Conservation (phyloP, 2,797 vertebrate species). For the Falco cherrug region DNA sequence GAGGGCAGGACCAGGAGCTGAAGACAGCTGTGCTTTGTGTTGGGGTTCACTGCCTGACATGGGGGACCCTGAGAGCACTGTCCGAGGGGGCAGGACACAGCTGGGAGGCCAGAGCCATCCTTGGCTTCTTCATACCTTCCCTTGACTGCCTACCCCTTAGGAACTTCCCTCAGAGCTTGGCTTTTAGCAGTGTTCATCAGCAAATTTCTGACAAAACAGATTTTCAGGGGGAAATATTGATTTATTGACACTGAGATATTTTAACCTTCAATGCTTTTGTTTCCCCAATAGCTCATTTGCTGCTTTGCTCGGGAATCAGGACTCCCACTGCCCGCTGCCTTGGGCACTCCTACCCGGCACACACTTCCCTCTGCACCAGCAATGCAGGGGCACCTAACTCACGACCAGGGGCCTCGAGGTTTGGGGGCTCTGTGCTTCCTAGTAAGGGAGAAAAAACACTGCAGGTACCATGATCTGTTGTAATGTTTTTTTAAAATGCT, state of each 20-base stretch:
- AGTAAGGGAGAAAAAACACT: not conserved
- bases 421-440: not conserved
- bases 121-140: not conserved
- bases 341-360: not conserved
- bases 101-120: not conserved
- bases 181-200: not conserved
- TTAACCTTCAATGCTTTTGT: not conserved
- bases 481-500: not conserved
- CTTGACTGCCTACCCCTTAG: not conserved
- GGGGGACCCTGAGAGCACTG: not conserved
- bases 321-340: not conserved
- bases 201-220: not conserved
- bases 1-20: not conserved
- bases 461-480: not conserved
- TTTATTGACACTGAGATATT: not conserved
- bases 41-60: not conserved
- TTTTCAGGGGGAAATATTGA: not conserved
- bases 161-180: not conserved
- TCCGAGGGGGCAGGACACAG: not conserved
- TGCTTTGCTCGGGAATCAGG: not conserved
- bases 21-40: not conserved
- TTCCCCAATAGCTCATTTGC: not conserved
- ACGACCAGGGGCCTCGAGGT: accelerated
- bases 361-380: not conserved
- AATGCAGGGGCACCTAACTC: not conserved